Base-by-base conservation (phyloP, 1,140 invertebrate species). In the Acarapis woodi region DNA sequence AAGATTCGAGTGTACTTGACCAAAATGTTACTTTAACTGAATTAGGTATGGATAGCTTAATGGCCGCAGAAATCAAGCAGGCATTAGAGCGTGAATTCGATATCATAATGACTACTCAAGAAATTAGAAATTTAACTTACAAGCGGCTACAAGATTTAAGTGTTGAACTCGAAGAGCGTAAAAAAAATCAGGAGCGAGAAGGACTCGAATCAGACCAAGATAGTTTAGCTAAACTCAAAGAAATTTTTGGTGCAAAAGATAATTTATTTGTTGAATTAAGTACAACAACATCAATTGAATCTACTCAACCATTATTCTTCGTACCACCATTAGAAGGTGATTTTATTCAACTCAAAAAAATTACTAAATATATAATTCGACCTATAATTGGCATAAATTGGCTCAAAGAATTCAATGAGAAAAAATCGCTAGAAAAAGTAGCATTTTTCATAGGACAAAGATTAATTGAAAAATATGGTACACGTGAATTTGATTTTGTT, bases 11-110 rank as follows among this genome's bases (percentile, higher is more conserved):
- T 38, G 71, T 68, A 33, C 60, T 88, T 3, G 71, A 73, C 34
- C 56, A 64, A 24, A 63, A 65, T 5, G 62, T 70, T 1, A 74
- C 67, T 19, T 57, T 96, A 8, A 75, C 74, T 12, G 85, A 94
- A 52, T 62, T 94, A 10, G 87, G 87, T 33, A 79, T 94, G 67
- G 88, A 94, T 50, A 90, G 82, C 0, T 57, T 96, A 23, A 93
- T 94, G 83, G 80, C 78, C 36, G 79, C 87, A 0, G 87, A 96
- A 61, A 80, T 96, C 42, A 90, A 88, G 19, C 43, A 44, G 30
- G 38, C 20, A 3, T 23, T 44, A 23, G 43, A 44, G 28, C 31
- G 43, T 14, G 43, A 44, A 19, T 44, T 39, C 19, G 43, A 44
- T 32, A 10, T 44, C 3, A 32, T 43, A 18, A 20, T 44, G 3